Evolutionary conservation across 2,797 vertebrate species (phyloP), one percentile per base, ranked within the genome.

Genomic region (Rhadinocentrus ornatus): DNA sequence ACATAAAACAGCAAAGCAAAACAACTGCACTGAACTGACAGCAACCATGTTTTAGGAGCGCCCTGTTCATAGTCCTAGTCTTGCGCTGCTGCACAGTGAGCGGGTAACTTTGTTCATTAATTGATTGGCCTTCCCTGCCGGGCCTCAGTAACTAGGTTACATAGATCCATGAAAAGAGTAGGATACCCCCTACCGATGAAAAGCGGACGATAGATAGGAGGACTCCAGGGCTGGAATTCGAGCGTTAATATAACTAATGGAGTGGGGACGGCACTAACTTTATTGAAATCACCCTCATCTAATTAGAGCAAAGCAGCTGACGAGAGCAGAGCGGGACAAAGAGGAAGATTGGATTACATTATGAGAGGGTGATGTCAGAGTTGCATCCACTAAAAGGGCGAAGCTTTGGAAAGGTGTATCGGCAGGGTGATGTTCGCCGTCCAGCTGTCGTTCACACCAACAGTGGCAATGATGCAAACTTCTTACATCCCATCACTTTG

Each of bases 71-170:
- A 89, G 87, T 88, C 84, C 82, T 81, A 88, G 87, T 85, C 90
- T 85, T 63, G 46, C 48, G 58, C 78, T 70, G 71, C 84, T 79
- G 85, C 90, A 88, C 90, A 77, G 84, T 72, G 88, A 92, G 90
- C 72, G 69, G 83, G 80, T 87, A 90, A 82, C 92, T 92, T 93
- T 93, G 91, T 93, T 93, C 91, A 92, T 91, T 93, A 93, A 93
- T 93, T 93, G 90, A 93, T 93, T 92, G 90, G 83, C 83, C 89
- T 91, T 82, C 91, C 92, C 91, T 86, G 85, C 90, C 84, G 89
- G 86, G 91, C 90, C 89, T 88, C 90, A 88, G 90, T 91, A 93
- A 93, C 91, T 92, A 92, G 92, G 92, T 93, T 93, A 92, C 91
- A 86, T 79, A 77, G 89, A 91, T 89, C 88, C 76, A 90, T 84